Evolutionary conservation across 2,888 invertebrate species (phyloP).

Genomic region (Beris chalybata): DNA sequence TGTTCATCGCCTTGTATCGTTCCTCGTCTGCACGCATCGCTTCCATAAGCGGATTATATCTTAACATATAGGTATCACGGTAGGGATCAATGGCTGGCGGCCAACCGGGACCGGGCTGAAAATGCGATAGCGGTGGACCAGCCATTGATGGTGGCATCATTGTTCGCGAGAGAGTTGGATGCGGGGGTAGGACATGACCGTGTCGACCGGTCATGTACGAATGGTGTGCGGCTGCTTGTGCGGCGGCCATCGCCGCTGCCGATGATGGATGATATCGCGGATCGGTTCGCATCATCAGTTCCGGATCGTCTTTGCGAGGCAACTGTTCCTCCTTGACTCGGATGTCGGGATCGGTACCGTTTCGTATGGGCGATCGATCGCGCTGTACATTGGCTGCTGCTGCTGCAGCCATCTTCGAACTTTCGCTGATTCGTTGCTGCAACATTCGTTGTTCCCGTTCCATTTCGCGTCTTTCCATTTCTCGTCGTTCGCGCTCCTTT

Average conservation of each 20-base stretch:
- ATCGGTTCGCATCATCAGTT: constrained; percentile 59
- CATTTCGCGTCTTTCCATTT: constrained; percentile 62
- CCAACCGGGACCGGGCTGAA: constrained; percentile 63
- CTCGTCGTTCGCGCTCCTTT: constrained; percentile 62
- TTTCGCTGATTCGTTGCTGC: constrained; percentile 58
- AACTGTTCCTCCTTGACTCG: constrained; percentile 67
- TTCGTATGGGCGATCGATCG: constrained; percentile 76
- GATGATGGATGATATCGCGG: constrained; percentile 61
- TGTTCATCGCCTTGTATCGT: constrained; percentile 73
- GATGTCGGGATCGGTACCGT: constrained; percentile 62
- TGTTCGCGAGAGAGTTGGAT: constrained; percentile 59
- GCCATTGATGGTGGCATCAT: constrained; percentile 59
- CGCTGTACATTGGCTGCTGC: constrained; percentile 53
- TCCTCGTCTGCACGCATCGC: constrained; percentile 78
- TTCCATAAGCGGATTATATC: constrained; percentile 78
- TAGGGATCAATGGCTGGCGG: constrained; percentile 62
- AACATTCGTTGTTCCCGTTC: constrained; percentile 65
- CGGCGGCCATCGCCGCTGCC: constrained; percentile 50
- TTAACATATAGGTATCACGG: constrained; percentile 69
- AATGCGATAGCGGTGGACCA: constrained; percentile 61
- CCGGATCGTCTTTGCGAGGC: constrained; percentile 58
- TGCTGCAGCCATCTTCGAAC: constrained; percentile 55
- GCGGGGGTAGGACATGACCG: constrained; percentile 58
- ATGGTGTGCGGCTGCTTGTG: constrained; percentile 54
- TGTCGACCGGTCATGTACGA: constrained; percentile 58